Percentiles rank a stretch among this genome's conserved stretches.
Conservation (phyloP, 2,797 vertebrate genomes). For the Acanthurus lineatus region DNA sequence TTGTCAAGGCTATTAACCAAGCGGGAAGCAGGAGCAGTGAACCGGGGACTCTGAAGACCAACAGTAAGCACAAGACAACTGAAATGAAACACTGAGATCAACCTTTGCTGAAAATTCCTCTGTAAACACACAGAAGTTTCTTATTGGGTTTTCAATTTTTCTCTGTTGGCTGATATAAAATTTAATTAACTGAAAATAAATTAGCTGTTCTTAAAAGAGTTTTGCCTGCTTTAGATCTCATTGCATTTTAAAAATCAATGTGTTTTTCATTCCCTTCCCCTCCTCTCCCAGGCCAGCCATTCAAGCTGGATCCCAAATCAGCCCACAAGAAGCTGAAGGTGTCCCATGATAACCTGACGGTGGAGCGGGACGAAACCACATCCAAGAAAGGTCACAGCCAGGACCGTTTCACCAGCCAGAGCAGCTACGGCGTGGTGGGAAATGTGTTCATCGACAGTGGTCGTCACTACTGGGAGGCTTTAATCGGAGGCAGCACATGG, state of each 20-base stretch:
- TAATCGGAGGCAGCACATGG: constrained; percentile 98
- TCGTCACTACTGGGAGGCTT: constrained; percentile 98
- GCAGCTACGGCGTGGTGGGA: constrained; percentile 96
- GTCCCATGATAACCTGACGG: constrained; percentile 96
- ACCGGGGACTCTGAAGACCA: constrained; percentile 96
- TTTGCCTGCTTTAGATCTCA: background rate
- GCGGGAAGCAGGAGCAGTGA: constrained; percentile 97
- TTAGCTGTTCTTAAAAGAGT: constrained; percentile 5
- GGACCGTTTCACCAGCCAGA: constrained; percentile 96
- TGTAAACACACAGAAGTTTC: background rate
- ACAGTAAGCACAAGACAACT: constrained; percentile 89
- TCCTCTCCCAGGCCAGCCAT: constrained; percentile 91
- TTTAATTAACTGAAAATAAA: constrained; percentile 32
- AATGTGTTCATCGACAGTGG: constrained; percentile 98
- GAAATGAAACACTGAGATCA: background rate
- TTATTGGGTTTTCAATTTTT: constrained; percentile 5
- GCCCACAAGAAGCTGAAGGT: constrained; percentile 98
- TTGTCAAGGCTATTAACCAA: constrained; percentile 99
- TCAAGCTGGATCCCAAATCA: constrained; percentile 98
- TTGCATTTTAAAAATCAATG: background rate
- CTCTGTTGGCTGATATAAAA: background rate
- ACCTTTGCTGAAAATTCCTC: constrained; percentile 23
- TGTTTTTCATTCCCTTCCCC: background rate
- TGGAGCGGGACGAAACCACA: constrained; percentile 96
- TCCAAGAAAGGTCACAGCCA: constrained; percentile 98